These are phyloP conservation scores for Tenualosa thibaudeaui DNA, from an alignment of 2,797 vertebrate genomes.

Conservation along the genomic window DNA sequence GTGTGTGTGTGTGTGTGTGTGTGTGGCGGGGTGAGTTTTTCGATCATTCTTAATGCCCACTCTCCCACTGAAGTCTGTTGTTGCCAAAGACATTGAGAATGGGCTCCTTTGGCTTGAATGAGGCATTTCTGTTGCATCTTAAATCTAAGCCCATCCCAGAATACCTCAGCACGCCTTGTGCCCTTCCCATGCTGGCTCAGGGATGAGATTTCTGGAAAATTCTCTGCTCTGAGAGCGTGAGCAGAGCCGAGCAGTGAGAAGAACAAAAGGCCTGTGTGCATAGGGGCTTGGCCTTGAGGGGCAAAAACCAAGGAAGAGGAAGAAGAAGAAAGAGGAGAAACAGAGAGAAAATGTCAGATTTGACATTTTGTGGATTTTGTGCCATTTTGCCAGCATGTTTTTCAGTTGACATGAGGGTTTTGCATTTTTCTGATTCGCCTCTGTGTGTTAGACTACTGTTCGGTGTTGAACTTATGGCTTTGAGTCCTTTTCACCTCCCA, in stretches of 20 bases:
- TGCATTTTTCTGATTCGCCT: not conserved
- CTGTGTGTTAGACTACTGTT: not conserved
- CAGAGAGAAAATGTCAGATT: not conserved
- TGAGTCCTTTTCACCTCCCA: not conserved
- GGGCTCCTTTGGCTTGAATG: not conserved
- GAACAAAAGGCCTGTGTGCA: conserved; percentile 3
- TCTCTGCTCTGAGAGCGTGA: not conserved
- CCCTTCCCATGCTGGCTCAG: not conserved
- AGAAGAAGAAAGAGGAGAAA: not conserved
- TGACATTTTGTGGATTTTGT: conserved; percentile 19
- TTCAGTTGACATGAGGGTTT: not conserved
- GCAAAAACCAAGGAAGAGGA: not conserved
- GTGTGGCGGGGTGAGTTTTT: not conserved
- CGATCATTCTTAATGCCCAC: not conserved
- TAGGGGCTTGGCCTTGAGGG: not conserved
- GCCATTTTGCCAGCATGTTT: not conserved
- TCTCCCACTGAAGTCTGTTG: not conserved
- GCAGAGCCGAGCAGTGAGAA: not conserved
- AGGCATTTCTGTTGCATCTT: not conserved
- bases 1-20: not conserved
- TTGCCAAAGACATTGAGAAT: not conserved
- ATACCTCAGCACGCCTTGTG: not conserved
- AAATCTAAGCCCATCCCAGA: not conserved
- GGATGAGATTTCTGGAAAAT: not conserved
- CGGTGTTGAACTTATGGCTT: not conserved